Evolutionary conservation across 2,113 vertebrate species (phyloP).

Genomic region (Crotalus tigris): DNA sequence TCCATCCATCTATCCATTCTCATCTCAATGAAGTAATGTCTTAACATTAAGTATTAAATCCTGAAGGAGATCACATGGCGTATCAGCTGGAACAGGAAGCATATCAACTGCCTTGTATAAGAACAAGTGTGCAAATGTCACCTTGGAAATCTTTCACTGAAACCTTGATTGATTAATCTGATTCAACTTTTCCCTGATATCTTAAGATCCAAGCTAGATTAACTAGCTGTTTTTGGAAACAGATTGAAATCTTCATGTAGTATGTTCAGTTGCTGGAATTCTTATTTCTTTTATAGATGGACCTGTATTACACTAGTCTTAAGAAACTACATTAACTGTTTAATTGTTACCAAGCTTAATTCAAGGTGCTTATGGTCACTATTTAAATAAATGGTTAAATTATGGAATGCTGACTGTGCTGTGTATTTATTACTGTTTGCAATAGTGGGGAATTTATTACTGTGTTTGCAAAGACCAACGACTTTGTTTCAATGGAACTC

Average conservation of each 20-base stretch:
- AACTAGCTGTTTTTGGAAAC: neutral
- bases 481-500: constrained; percentile 25
- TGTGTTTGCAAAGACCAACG: constrained; percentile 10
- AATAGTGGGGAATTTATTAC: neutral
- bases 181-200: neutral
- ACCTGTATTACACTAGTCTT: neutral
- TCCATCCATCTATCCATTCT: neutral
- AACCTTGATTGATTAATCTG: neutral
- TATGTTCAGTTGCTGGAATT: neutral
- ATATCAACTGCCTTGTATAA: neutral
- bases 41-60: neutral
- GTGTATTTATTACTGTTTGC: no score
- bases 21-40: neutral
- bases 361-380: neutral
- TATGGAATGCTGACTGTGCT: rapidly evolving
- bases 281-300: neutral
- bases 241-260: neutral
- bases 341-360: neutral
- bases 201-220: neutral
- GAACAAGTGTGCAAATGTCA: neutral
- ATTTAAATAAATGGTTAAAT: neutral
- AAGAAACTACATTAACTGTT: neutral
- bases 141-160: neutral
- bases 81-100: neutral
- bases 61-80: neutral